Evolutionary conservation across 2,888 invertebrate species (phyloP), one percentile per base, ranked within the genome.

Genomic region (Idaea dimidiata): DNA sequence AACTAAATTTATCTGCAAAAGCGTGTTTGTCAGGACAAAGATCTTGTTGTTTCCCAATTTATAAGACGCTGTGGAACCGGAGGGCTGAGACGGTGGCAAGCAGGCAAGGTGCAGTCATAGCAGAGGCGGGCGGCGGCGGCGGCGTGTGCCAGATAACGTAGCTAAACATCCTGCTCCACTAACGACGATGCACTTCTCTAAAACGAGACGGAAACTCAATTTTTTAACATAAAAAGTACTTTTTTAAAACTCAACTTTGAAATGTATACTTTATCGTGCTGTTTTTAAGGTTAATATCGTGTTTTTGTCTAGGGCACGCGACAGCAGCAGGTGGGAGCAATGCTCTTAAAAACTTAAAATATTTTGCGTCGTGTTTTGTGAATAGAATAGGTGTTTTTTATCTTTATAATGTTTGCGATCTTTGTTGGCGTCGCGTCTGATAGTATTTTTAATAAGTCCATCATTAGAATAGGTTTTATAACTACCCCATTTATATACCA

Each of bases 121-220:
- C 76, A 76, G 72, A 72, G 66, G 69, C 71, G 73, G 17, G 86
- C 89, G 89, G 89, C 91, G 91, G 89, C 90, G 83, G 72, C 82
- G 83, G 88, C 90, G 89, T 87, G 91, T 87, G 89, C 89, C 80
- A 86, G 91, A 91, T 91, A 91, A 89, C 86, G 83, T 79, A 81
- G 82, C 83, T 84, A 88, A 91, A 91, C 91, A 89, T 90, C 91
- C 89, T 86, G 85, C 77, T 73, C 75, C 14, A 83, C 86, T 80
- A 84, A 79, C 82, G 86, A 87, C 80, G 79, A 79, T 82, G 81
- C 83, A 80, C 81, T 84, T 77, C 75, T 78, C 79, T 72, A 72
- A 80, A 89, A 78, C 75, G 83, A 81, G 84, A 88, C 74, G 74
- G 78, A 74, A 74, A 78, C 68, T 78, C 73, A 76, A 72, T 86